Evolutionary conservation across 2,797 vertebrate genomes (phyloP), one percentile per base, ranked within the genome.

Genomic region (Thripadectes ignobilis): DNA sequence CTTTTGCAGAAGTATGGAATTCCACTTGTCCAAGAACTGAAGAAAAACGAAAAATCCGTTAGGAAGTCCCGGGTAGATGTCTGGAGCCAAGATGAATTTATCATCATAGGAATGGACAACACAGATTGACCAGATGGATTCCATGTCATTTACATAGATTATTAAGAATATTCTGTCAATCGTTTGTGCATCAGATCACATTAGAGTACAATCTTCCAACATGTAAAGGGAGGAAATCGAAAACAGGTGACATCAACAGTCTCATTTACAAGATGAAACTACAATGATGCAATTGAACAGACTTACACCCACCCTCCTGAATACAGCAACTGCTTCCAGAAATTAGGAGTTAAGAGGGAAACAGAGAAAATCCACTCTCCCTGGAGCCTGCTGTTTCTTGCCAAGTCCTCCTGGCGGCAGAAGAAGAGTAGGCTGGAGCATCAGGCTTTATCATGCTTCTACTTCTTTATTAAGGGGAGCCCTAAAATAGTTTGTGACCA

Each of bases 391-490:
- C 24, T 87, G 67, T 72, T 89, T 71, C 89, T 82, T 85, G 65
- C 78, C 68, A 92, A 87, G 61, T 72, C 86, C 66, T 92, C 27
- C 71, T 79, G 54, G 63, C 48, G 74, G 81, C 84, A 94, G 77
- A 89, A 92, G 72, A 39, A 78, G 41, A 91, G 84, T 41, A 77
- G 74, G 68, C 68, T 74, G 82, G 19, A 87, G 81, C 24, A 91
- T 61, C 39, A 82, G 48, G 30, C 17, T 91, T 43, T 14, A 51
- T 49, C 20, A 1, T 29, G 27, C 15, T 88, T 81, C 63, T n/a
- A 21, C 8, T 32, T 55, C 71, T 76, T 82, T 49, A 79, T 61
- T 85, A 87, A 76, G 19, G 9, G 13, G 19, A 93, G 88, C 13
- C 12, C 21, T 48, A 32, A 84, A 32, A 81, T 3, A 81, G 29